These are phyloP conservation scores for Bactericera cockerelli DNA, from an alignment of 1,140 invertebrate species.

Conservation along the genomic window DNA sequence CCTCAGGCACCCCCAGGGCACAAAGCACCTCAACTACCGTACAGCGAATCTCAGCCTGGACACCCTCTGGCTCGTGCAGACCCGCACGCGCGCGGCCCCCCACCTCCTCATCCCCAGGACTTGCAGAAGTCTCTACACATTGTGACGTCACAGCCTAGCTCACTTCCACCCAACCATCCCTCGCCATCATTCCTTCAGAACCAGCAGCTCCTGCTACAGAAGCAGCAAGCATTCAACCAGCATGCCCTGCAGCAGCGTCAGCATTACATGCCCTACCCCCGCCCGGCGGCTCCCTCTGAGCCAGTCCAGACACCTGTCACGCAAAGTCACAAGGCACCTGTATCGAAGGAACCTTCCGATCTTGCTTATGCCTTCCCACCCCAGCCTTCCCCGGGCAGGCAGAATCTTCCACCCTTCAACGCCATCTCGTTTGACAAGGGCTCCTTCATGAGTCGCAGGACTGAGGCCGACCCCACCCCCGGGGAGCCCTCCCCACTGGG, in stretches of 20 bases:
- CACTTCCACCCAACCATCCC: background rate
- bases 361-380: background rate
- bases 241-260: background rate
- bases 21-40: background rate
- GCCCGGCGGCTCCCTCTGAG: too few species aligned
- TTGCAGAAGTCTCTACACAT: background rate
- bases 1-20: background rate
- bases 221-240: background rate
- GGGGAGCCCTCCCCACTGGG: conserved; percentile 29
- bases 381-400: conserved; percentile 23
- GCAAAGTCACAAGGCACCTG: conserved; percentile 26
- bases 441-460: background rate
- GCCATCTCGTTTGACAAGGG: conserved; percentile 26
- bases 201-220: background rate
- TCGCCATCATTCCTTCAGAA: background rate
- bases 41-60: background rate
- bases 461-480: conserved; percentile 28
- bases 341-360: conserved; percentile 38
- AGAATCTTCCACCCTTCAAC: conserved; percentile 40
- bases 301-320: background rate
- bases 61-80: background rate
- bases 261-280: background rate
- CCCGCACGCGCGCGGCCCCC: background rate
- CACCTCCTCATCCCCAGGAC: background rate
- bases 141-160: background rate